These are phyloP conservation scores for Macrotus californicus DNA, from an alignment of 2,113 vertebrate genomes.

Conservation along the genomic window DNA sequence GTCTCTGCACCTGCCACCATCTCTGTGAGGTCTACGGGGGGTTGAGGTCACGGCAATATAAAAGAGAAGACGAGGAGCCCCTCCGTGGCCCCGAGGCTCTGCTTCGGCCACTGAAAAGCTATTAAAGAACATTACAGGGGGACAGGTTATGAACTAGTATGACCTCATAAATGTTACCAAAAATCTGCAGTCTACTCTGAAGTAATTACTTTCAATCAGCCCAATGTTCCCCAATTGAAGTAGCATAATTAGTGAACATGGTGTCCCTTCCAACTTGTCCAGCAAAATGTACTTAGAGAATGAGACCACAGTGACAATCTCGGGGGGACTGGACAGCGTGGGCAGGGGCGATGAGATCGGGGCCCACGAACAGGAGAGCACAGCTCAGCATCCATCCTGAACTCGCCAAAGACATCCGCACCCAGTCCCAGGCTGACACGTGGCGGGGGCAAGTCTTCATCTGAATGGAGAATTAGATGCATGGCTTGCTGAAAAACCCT, in stretches of 20 bases:
- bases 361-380: not conserved
- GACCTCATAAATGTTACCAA: not conserved
- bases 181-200: not conserved
- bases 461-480: not conserved
- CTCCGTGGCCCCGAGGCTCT: not conserved
- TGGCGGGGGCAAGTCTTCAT: not conserved
- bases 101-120: not conserved
- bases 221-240: not conserved
- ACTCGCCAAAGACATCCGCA: not conserved
- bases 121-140: not conserved
- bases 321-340: fast-evolving
- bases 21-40: not conserved
- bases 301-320: not conserved
- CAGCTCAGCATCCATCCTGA: not conserved
- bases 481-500: not conserved
- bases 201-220: not conserved
- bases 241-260: not conserved
- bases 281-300: not conserved
- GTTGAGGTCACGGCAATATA: not conserved
- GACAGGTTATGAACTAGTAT: not conserved
- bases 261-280: not conserved
- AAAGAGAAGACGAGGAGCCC: not conserved
- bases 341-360: not conserved
- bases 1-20: not conserved
- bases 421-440: not conserved